phyloP scores from a whole-genome alignment of 2,113 vertebrate species.

The Syngnathus floridae region DNA sequence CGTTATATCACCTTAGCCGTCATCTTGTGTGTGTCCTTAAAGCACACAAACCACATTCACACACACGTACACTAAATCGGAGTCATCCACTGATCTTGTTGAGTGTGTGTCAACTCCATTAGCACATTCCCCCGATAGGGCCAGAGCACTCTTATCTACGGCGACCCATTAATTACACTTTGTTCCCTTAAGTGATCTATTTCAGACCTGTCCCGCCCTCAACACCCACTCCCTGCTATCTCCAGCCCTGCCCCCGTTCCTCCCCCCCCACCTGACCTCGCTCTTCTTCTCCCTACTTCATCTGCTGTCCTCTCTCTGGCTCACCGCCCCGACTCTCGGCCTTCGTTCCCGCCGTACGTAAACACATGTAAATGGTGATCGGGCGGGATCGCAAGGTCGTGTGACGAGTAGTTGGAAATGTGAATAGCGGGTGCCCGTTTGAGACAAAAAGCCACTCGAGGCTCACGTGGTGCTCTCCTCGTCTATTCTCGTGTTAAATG shows the following conservation, averaged over 20 bases:
- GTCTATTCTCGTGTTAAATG: slow-evolving; percentile 3
- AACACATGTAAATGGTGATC: slow-evolving; percentile 1
- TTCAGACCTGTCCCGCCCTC: slow-evolving; percentile 70
- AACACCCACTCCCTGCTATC: slow-evolving; percentile 65
- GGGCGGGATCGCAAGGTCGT: slow-evolving; percentile 55
- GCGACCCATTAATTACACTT: slow-evolving; percentile 81
- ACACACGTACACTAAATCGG: slow-evolving; percentile 23
- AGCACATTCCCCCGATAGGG: slow-evolving; percentile 78
- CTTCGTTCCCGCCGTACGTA: background rate
- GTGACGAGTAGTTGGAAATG: slow-evolving; percentile 45
- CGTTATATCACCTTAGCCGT: slow-evolving; percentile 38
- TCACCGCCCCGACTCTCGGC: background rate
- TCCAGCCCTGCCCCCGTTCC: slow-evolving; percentile 50
- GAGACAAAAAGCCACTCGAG: slow-evolving; percentile 11
- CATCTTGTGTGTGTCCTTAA: slow-evolving; percentile 35
- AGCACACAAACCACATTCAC: slow-evolving; percentile 15
- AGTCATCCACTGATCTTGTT: slow-evolving; percentile 61
- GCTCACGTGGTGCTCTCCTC: background rate
- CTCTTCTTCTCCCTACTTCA: slow-evolving; percentile 24
- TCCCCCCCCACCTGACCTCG: slow-evolving; percentile 55
- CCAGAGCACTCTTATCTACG: slow-evolving; percentile 71
- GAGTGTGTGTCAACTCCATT: slow-evolving; percentile 76
- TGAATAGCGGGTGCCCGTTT: slow-evolving; percentile 26
- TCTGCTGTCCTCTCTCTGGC: slow-evolving; percentile 5
- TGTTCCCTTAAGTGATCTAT: slow-evolving; percentile 81